These are phyloP conservation scores for Flexamia atlantica DNA, from an alignment of 2,888 invertebrate genomes.

Conservation along the genomic window DNA sequence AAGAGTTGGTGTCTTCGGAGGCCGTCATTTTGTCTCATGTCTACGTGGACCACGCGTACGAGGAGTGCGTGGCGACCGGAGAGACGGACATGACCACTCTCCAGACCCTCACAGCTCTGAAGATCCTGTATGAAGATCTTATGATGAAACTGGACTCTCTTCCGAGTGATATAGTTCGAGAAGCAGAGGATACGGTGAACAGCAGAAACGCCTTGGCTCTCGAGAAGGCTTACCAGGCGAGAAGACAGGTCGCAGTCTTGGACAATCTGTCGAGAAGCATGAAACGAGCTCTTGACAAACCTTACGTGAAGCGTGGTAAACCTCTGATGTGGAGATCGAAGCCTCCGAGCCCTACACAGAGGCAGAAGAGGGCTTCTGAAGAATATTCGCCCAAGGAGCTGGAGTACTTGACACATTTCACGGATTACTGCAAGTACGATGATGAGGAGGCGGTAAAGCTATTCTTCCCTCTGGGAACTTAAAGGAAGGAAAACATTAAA, in stretches of 20 bases:
- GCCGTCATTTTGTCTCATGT: conserved; percentile 41
- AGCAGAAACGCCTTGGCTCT: conserved; percentile 46
- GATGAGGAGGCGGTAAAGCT: conserved; percentile 61
- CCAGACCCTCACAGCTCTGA: conserved; percentile 64
- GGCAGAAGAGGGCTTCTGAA: neutral
- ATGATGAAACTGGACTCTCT: conserved; percentile 64
- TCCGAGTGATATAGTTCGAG: conserved; percentile 56
- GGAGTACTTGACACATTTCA: conserved; percentile 55
- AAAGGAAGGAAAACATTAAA: neutral
- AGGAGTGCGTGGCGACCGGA: conserved; percentile 51
- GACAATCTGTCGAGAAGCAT: conserved; percentile 62
- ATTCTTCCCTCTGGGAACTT: conserved; percentile 56
- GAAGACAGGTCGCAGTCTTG: conserved; percentile 58
- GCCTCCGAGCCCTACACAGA: conserved; percentile 7
- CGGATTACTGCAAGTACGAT: conserved; percentile 56
- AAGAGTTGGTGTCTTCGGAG: conserved; percentile 61
- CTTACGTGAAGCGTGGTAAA: conserved; percentile 58
- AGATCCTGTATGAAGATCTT: conserved; percentile 60
- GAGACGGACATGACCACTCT: conserved; percentile 61
- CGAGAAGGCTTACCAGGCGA: conserved; percentile 60
- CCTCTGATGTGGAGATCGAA: conserved; percentile 60
- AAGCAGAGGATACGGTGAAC: conserved; percentile 56
- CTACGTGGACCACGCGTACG: conserved; percentile 61
- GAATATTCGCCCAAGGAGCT: conserved; percentile 45
- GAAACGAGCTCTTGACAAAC: conserved; percentile 63